Percentiles rank a stretch among this genome's conserved stretches.
Evolutionary conservation across 1,140 invertebrate genomes (phyloP).

Genomic region (Meloidogyne floridensis): DNA sequence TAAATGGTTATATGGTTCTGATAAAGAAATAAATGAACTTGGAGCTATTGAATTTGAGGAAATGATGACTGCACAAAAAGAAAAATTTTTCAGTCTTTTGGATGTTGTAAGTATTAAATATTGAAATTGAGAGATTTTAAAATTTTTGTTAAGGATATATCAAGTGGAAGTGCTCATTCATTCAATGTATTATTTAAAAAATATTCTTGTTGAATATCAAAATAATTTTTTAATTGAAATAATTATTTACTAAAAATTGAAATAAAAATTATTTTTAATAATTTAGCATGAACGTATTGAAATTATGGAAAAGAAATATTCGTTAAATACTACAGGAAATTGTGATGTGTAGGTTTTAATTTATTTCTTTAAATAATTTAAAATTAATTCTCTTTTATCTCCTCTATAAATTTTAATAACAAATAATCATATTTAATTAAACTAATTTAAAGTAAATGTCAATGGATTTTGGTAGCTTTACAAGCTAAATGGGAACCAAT

Average conservation of each 20-base stretch:
- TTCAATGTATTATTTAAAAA: neutral
- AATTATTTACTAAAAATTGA: too few relatives aligned
- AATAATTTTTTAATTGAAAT: too few relatives aligned
- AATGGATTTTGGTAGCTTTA: constrained; percentile 13
- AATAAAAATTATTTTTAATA: too few relatives aligned
- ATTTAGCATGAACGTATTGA: neutral
- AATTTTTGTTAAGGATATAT: neutral
- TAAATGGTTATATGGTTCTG: constrained; percentile 70
- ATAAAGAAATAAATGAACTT: constrained; percentile 45
- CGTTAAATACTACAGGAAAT: neutral
- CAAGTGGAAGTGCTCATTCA: neutral
- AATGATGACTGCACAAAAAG: constrained; percentile 1
- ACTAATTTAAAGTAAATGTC: constrained; percentile 1
- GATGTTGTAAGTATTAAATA: neutral
- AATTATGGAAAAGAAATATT: neutral
- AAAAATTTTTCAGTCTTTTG: neutral
- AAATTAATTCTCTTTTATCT: neutral
- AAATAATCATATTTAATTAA: neutral
- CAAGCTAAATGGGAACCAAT: neutral
- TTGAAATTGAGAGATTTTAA: neutral
- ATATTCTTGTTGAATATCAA: too few relatives aligned
- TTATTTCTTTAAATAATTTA: neutral
- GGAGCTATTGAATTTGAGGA: neutral
- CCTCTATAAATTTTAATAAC: neutral
- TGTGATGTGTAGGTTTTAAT: constrained; percentile 4